Base-by-base conservation (phyloP, 2,888 invertebrate genomes). In the Artemia sinica region DNA sequence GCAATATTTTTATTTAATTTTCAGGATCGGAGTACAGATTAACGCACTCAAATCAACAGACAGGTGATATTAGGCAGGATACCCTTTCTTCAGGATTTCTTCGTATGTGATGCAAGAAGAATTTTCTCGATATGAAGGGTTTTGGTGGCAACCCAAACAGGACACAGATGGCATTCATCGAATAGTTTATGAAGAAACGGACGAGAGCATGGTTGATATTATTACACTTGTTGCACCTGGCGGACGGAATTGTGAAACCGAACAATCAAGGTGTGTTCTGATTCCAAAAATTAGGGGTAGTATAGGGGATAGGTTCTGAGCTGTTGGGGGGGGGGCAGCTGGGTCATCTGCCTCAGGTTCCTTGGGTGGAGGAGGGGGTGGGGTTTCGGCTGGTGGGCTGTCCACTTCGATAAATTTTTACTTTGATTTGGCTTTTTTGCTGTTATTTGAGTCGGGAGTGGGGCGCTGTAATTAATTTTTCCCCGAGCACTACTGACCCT, bases 51-150 rank as follows among this genome's bases (percentile, higher is more conserved):
- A 85, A 85, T 74, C 85, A 84, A 77, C 83, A 84, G 9, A 79
- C 82, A 72, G 83, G 82, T 71, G 72, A 73, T 65, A 79, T 91
- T 74, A 83, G 85, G 0, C 89, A 91, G 73, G 91, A 92, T 78
- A 91, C 92, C 0, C 78, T 87, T 0, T 89, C 88, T 75, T 92
- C 95, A 0, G 97, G 97, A 0, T 87, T 92, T n/a, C 98, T 0
- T 93, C 94, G 2, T 98, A 96, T 79, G 93, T 98, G 0, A 93
- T 94, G 77, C 97, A 97, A 78, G 98, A 98, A 78, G 98, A 98
- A 80, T 96, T 98, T 79, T 89, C 89, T 72, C 81, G 95, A 51
- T 97, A 93, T 78, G 91, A 90, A 70, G 97, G 96, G 0, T 95
- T 91, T 78, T 98, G 97, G 97, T 98, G 98, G 97, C 91, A 93